Evolutionary conservation across 2,888 invertebrate genomes (phyloP).

Genomic region (Drosophila sordidula): DNA sequence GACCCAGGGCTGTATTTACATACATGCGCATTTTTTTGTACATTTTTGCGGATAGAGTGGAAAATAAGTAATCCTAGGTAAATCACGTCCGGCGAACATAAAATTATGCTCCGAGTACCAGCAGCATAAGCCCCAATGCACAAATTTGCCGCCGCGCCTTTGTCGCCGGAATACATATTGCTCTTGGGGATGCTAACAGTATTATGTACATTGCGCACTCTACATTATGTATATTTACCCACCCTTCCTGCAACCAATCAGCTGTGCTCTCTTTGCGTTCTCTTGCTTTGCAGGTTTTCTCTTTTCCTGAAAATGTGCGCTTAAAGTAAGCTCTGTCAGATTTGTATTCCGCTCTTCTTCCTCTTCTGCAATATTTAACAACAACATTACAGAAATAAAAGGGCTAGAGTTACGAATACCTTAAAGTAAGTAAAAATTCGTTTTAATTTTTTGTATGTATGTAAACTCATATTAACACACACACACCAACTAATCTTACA

Average conservation of each 20-base stretch:
- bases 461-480: no score
- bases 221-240: slow-evolving; percentile 35
- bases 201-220: slow-evolving; percentile 35
- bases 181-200: slow-evolving; percentile 81
- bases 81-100: slow-evolving; percentile 12
- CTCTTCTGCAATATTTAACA: slow-evolving; percentile 16
- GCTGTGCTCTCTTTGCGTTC: slow-evolving; percentile 52
- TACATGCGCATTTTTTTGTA: slow-evolving; percentile 12
- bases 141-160: slow-evolving; percentile 32
- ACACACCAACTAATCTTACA: no score
- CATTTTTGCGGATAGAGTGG: slow-evolving; percentile 1
- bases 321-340: slow-evolving; percentile 5
- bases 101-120: slow-evolving; percentile 26
- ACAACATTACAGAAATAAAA: not conserved
- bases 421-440: no score
- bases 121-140: slow-evolving; percentile 30
- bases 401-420: no score
- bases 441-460: no score
- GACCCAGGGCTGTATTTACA: slow-evolving; percentile 23
- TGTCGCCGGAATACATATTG: slow-evolving; percentile 78
- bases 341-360: slow-evolving; percentile 2
- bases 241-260: slow-evolving; percentile 54
- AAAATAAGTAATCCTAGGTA: slow-evolving; percentile 24
- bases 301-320: slow-evolving; percentile 5
- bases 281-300: slow-evolving; percentile 45